Evolutionary conservation across 2,113 vertebrate genomes (phyloP).

Genomic region (Rhinolophus ferrumequinum): DNA sequence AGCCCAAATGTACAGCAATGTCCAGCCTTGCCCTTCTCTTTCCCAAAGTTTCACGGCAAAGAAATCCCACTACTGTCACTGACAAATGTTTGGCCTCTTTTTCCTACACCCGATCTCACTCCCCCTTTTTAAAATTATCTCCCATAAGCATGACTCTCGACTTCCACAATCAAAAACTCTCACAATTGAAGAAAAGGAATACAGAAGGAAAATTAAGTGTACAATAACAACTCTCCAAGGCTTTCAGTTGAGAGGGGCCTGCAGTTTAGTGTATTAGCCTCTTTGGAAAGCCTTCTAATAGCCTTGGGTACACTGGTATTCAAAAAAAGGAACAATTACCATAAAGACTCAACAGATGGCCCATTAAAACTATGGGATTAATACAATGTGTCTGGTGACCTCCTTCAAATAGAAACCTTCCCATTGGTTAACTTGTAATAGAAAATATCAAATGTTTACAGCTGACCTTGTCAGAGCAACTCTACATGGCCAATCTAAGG

Average conservation of each 20-base stretch:
- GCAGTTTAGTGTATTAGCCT: background rate
- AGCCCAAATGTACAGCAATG: background rate
- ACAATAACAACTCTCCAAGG: background rate
- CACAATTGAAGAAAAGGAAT: background rate
- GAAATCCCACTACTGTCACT: background rate
- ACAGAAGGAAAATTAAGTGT: background rate
- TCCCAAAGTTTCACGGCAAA: background rate
- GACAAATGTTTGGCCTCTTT: background rate
- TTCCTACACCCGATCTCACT: background rate
- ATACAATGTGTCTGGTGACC: slow-evolving; percentile 52
- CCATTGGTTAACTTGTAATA: background rate
- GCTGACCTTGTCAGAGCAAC: background rate
- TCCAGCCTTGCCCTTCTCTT: background rate
- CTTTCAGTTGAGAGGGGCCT: background rate
- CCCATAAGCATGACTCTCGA: slow-evolving; percentile 24
- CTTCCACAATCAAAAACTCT: background rate
- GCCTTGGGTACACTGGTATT: background rate
- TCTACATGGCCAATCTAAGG: background rate
- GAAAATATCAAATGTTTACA: slow-evolving; percentile 38
- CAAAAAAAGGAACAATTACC: slow-evolving; percentile 41
- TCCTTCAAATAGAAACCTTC: slow-evolving; percentile 51
- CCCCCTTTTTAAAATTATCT: background rate
- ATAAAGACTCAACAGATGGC: slow-evolving; percentile 49
- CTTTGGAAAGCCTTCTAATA: background rate
- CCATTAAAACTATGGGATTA: slow-evolving; percentile 48